Evolutionary conservation across 2,888 invertebrate genomes (phyloP).

Genomic region (Drosophila parthenogenetica): DNA sequence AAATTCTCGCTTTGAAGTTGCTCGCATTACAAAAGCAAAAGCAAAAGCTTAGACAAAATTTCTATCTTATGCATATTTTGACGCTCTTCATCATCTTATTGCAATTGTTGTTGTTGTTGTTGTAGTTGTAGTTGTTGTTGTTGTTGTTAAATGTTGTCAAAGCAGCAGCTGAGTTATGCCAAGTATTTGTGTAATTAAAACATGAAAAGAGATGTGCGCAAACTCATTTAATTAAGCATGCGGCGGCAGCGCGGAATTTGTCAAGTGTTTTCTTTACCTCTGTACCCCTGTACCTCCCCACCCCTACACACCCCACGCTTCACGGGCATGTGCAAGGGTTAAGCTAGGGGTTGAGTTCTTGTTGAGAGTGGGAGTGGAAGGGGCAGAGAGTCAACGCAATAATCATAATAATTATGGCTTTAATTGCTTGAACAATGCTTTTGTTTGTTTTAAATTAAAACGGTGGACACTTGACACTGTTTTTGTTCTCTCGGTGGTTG

Average conservation of each 20-base stretch:
- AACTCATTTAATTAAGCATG: conserved; percentile 78
- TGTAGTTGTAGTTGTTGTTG: conserved; percentile 21
- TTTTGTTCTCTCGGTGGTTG: conserved; percentile 25
- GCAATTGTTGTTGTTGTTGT: conserved; percentile 15
- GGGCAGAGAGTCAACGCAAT: conserved; percentile 38
- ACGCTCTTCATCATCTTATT: conserved; percentile 28
- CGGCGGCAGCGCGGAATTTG: conserved; percentile 72
- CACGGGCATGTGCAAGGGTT: conserved; percentile 1
- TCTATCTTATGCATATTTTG: conserved; percentile 70
- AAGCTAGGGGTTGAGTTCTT: conserved; percentile 3
- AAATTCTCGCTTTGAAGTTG: conserved; percentile 76
- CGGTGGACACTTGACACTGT: conserved; percentile 59
- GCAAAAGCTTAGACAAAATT: conserved; percentile 65
- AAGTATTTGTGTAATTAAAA: conserved; percentile 81
- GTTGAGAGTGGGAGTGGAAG: neutral
- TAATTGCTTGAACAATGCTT: conserved; percentile 70
- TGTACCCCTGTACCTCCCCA: neutral
- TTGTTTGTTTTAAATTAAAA: conserved; percentile 71
- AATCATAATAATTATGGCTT: conserved; percentile 65
- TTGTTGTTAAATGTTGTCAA: conserved; percentile 37
- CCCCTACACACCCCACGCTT: no score
- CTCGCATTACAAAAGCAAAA: conserved; percentile 66
- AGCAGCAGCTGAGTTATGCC: conserved; percentile 67
- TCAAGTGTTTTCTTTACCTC: conserved; percentile 63
- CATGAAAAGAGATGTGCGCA: conserved; percentile 78